Base-by-base conservation (phyloP, 2,797 vertebrate genomes). In the Muscicapa comitata region DNA sequence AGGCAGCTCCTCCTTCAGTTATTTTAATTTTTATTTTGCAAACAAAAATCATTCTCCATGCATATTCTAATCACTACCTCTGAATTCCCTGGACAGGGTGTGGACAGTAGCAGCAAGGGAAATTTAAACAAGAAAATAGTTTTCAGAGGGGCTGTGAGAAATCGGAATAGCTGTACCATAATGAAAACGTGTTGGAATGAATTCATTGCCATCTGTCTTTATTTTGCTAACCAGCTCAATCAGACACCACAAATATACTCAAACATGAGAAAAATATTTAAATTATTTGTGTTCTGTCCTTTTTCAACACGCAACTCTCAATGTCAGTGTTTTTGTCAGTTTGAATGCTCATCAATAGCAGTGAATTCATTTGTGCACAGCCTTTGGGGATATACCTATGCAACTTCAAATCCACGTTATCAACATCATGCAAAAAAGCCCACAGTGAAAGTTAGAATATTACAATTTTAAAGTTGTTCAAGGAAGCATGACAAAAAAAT, bases 171-270 rank as follows among this genome's bases (percentile, higher is more conserved):
- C 87, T 91, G 88, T 31, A 71, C 78, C 65, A 5, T 82, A 63
- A 74, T n/a, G 76, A 83, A 88, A 95, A 91, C 1, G 1, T 66
- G 85, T 59, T 97, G 96, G 95, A 97, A 95, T 59, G 79, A 96
- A 94, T 95, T 96, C 94, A 45, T 78, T 96, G 91, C 96, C 96
- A 97, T 97, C 96, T 96, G 96, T 96, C 93, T 96, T 88, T 96
- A 93, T 96, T 95, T 96, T 95, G 82, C 85, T 96, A 91, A 94
- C 89, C 89, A 87, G 82, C 66, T 96, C 89, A 57, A 96, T 93
- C 95, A 96, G 94, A 83, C 94, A 94, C 92, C 91, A 96, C 94
- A 96, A 96, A 97, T 94, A 94, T 21, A 96, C 47, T 94, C 89
- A 96, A 94, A 95, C 89, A 96, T 17, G 62, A 94, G 95, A 91